phyloP scores from a whole-genome alignment of 2,113 vertebrate species.

The Forbesichthys agassizii region DNA sequence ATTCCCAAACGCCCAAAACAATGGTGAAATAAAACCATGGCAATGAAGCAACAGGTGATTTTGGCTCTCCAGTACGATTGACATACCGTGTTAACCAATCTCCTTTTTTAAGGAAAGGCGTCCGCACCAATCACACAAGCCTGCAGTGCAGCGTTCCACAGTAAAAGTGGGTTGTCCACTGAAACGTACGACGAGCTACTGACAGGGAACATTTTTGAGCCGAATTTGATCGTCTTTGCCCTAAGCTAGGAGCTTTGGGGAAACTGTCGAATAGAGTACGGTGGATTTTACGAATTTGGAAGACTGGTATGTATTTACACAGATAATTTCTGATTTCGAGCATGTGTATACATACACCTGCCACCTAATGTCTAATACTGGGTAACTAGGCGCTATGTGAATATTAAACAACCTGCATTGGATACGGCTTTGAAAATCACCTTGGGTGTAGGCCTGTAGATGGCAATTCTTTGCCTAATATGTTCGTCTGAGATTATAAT shows the following conservation, averaged over 20 bases:
- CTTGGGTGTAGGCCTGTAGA: neutral
- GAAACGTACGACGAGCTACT: slow-evolving; percentile 13
- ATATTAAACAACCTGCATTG: neutral
- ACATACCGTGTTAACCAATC: slow-evolving; percentile 42
- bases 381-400: neutral
- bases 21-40: slow-evolving; percentile 1
- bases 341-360: too few relatives aligned
- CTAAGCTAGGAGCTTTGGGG: too few relatives aligned
- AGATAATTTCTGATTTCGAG: too few relatives aligned
- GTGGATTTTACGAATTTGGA: too few relatives aligned
- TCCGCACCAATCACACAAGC: slow-evolving; percentile 32
- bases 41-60: slow-evolving; percentile 68
- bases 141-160: slow-evolving; percentile 6
- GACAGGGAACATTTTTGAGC: neutral
- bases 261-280: too few relatives aligned
- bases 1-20: neutral
- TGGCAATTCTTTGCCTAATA: neutral
- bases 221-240: too few relatives aligned
- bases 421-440: neutral
- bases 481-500: neutral
- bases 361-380: too few relatives aligned
- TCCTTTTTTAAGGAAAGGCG: rapidly evolving
- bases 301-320: too few relatives aligned
- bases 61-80: slow-evolving; percentile 44
- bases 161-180: slow-evolving; percentile 42